Conservation (phyloP, 2,113 vertebrate genomes). For the Burhinus bistriatus region DNA sequence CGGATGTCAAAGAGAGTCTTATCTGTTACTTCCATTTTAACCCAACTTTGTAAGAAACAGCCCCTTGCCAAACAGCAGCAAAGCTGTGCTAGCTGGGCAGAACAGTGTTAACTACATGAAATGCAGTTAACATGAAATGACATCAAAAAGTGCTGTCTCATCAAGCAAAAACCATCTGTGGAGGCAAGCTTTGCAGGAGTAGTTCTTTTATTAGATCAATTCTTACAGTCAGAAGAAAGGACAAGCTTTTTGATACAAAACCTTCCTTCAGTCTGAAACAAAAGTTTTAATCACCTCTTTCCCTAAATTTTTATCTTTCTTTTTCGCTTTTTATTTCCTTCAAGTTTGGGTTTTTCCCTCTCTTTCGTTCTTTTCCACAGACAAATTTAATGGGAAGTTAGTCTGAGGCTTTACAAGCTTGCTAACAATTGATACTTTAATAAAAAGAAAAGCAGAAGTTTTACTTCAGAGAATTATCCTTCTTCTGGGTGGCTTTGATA, state of each 20-base stretch:
- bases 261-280: neutral
- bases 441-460: neutral
- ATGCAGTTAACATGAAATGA: neutral
- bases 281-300: neutral
- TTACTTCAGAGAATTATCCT: neutral
- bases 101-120: neutral
- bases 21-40: neutral
- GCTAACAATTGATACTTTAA: neutral
- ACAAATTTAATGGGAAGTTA: neutral
- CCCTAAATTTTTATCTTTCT: neutral
- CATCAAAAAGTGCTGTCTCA: conserved; percentile 20
- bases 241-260: neutral
- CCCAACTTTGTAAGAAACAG: neutral
- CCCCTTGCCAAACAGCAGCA: neutral
- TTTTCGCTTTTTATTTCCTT: neutral
- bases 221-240: neutral
- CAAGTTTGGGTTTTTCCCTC: neutral
- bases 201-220: neutral
- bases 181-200: neutral
- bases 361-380: neutral
- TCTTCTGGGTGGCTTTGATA: neutral
- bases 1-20: neutral
- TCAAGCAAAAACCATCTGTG: neutral
- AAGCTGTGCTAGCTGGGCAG: neutral
- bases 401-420: neutral